Base-by-base conservation (phyloP, 2,797 vertebrate species). In the Crenichthys baileyi region DNA sequence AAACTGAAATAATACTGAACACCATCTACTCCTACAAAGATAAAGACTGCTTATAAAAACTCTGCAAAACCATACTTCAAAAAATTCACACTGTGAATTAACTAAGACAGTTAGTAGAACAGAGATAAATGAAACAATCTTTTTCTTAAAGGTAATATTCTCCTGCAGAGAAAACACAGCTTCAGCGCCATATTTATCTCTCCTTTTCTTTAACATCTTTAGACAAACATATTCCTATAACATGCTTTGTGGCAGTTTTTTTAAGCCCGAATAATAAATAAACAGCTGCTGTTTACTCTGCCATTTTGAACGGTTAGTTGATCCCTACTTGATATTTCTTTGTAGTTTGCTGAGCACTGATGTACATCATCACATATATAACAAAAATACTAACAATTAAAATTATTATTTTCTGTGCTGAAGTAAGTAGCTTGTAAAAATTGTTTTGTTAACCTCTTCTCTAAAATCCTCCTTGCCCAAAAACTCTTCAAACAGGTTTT, bases 401-500 rank as follows among this genome's bases (percentile, higher is more conserved):
- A 67, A 67, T 68, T n/a, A 22, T 3, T 5, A 44, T 44, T 68
- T 44, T 9, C 24, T 16, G 39, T n/a, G 24, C n/a, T 44, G 5
- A 46, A 68, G 39, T 46, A 36, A 46, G 15, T 22, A 18, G 3
- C 36, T 41, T 24, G 63, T 41, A 67, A 67, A 67, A 67, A 11
- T 24, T 11, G 61, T 20, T 41, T 72, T 53, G 48, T 26, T 60
- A 9, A 15, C 36, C 31, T 83, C 79, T 39, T 39, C 41, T 82
- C 55, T 70, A 20, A 44, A 72, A 79, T 80, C 26, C 73, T 56
- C 61, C 65, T 80, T 58, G 16, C 60, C 78, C 72, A 56, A 85
- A 86, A 79, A 77, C 55, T 67, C 53, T 71, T 18, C 70, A 46
- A 70, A 70, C 71, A 83, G 70, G 65, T 80, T 85, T 81, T 41